Evolutionary conservation across 2,888 invertebrate genomes (phyloP), one percentile per base, ranked within the genome.

Genomic region (Halocaridina rubra): DNA sequence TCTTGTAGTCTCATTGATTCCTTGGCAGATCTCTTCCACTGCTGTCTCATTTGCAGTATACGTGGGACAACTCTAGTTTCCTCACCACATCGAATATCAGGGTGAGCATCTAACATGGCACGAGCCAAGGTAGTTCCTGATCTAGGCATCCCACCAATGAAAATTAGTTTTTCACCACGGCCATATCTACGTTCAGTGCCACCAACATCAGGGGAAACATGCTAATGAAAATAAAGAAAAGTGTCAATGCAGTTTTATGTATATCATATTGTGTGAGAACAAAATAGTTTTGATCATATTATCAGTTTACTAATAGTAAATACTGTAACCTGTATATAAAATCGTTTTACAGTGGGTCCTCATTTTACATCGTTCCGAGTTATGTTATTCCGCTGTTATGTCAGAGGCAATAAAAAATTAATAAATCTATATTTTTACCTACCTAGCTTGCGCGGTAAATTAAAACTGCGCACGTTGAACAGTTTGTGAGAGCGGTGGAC

Each of bases 51-150:
- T 92, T 98, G 85, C 88, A 99, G 93, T 90, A 99, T 95, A 89
- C 99, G 94, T 78, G 98, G 99, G 91, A 99, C 98, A 80, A 99
- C 97, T 89, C 98, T 93, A 86, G 97, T 97, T 92, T 99, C 99
- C 92, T 98, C 98, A 22, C 98, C 98, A 92, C 98, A 98, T 91
- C 98, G 94, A 90, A 99, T 96, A 90, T 96, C 96, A 19, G 97
- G 97, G 93, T 99, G 98, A 88, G 98, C 98, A 92, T 99, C 99
- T 90, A 99, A 93, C 97, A 99, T 97, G 88, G 98, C 98, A 90
- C 99, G 94, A 96, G 98, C 97, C 89, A 99, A 93, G 87, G 99
- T 99, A 67, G 98, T 99, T 80, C 98, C 99, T 76, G 98, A 98
- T 89, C 98, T 94, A 82, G 99, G 99, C 90, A 99, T 97, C 88